A percentile compares a stretch with the other conserved stretches of the same genome.
Conservation (phyloP, 2,888 invertebrate species). For the Andrena hattorfiana region DNA sequence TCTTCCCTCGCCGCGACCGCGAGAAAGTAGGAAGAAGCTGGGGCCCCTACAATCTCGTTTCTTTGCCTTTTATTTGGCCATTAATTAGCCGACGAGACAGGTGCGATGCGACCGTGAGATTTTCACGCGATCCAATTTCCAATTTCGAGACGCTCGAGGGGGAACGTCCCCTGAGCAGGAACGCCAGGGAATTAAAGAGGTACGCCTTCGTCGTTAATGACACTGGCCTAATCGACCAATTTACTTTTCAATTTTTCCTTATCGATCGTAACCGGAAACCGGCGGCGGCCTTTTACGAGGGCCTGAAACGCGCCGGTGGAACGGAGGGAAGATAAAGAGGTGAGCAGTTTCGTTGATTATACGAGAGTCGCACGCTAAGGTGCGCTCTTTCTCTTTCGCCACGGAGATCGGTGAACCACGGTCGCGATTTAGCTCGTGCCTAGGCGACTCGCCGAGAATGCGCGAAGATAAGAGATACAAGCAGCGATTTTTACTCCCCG, state of each 20-base stretch:
- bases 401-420: background rate
- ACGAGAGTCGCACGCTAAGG: constrained; percentile 10
- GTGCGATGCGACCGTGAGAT: constrained; percentile 20
- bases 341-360: constrained; percentile 9
- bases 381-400: background rate
- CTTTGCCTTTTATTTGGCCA: background rate
- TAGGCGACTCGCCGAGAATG: constrained; percentile 9
- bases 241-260: constrained; percentile 41
- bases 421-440: background rate
- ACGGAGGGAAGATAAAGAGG: constrained; percentile 5
- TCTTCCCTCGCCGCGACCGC: constrained; percentile 43
- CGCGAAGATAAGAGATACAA: constrained; percentile 31
- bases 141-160: background rate
- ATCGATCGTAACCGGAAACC: constrained; percentile 53
- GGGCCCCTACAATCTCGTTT: constrained; percentile 7
- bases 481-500: constrained; percentile 31
- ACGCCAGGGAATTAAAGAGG: constrained; percentile 4
- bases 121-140: constrained; percentile 23
- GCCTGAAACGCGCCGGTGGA: background rate
- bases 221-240: constrained; percentile 32
- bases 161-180: background rate
- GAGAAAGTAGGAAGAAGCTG: constrained; percentile 58
- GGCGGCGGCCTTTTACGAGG: constrained; percentile 30
- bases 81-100: constrained; percentile 39
- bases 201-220: background rate